Evolutionary conservation across 1,140 invertebrate species (phyloP), one percentile per base, ranked within the genome.

Genomic region (Holotrichia oblita): DNA sequence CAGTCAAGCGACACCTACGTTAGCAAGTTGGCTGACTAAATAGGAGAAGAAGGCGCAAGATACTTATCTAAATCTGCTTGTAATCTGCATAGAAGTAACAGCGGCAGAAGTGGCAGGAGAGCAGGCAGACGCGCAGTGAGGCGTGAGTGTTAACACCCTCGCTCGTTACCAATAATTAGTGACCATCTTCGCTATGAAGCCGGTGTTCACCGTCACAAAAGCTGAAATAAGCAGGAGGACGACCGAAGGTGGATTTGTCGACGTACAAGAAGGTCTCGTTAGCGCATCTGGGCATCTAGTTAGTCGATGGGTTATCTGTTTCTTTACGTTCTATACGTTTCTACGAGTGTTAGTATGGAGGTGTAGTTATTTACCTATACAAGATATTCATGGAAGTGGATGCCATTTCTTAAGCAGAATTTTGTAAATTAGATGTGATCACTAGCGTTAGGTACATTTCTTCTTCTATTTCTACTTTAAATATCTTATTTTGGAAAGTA

Each of bases 1-100:
- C 48, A 6, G n/a, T 7, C 48, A 17, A 55, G 17, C 17, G 14
- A 55, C 48, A 55, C 48, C 48, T 55, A 55, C 48, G 48, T n/a
- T 17, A n/a, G 48, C 48, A n/a, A 55, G 48, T 55, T 55, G 17
- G 48, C 48, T 17, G 48, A 55, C 48, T 17, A 55, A 55, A 55
- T 17, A 55, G 48, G 12, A 55, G 48, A n/a, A 55, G 48, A 55
- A 3, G 7, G 17, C 48, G 48, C 48, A n/a, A 55, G 48, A 55
- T 55, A n/a, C 48, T n/a, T 55, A 55, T 55, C 48, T 55, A 55
- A 55, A 55, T 55, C 48, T 55, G 48, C 48, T 55, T 55, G 48
- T 55, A 55, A 55, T 55, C 48, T 55, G 48, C 48, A 55, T 55
- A 55, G 48, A 55, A 55, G 17, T 55, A 55, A 48, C 44, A 48